phyloP scores from a whole-genome alignment of 2,113 vertebrate genomes.

The Peucedramus taeniatus region DNA sequence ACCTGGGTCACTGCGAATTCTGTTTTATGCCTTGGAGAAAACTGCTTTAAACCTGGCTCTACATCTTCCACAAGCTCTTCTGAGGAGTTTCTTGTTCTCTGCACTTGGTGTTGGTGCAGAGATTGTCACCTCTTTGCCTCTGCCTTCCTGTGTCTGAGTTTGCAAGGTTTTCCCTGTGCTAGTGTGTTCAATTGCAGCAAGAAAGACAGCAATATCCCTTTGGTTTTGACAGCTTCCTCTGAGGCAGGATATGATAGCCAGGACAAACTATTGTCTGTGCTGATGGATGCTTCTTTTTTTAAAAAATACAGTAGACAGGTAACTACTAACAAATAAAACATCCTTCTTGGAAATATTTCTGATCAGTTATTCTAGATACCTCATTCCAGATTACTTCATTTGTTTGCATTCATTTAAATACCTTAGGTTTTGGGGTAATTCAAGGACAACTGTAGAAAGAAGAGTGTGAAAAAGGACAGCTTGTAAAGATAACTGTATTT shows the following conservation, averaged over 20 bases:
- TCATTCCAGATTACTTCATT: not conserved
- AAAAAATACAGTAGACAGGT: not conserved
- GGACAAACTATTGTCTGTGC: not conserved
- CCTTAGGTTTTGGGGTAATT: not conserved
- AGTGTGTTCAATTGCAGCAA: not conserved
- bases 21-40: not conserved
- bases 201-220: not conserved
- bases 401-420: not conserved
- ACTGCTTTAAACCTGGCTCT: not conserved
- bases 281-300: not conserved
- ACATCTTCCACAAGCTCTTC: rapidly evolving
- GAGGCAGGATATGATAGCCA: not conserved
- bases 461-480: not conserved
- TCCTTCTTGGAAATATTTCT: not conserved
- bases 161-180: not conserved
- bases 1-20: not conserved
- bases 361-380: not conserved
- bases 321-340: not conserved
- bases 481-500: not conserved
- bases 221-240: not conserved
- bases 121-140: not conserved
- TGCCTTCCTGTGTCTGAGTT: not conserved
- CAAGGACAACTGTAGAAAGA: not conserved
- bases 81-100: not conserved
- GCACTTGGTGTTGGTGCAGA: not conserved